These are phyloP conservation scores for Wasmannia auropunctata DNA, from an alignment of 1,140 invertebrate genomes.

Conservation along the genomic window DNA sequence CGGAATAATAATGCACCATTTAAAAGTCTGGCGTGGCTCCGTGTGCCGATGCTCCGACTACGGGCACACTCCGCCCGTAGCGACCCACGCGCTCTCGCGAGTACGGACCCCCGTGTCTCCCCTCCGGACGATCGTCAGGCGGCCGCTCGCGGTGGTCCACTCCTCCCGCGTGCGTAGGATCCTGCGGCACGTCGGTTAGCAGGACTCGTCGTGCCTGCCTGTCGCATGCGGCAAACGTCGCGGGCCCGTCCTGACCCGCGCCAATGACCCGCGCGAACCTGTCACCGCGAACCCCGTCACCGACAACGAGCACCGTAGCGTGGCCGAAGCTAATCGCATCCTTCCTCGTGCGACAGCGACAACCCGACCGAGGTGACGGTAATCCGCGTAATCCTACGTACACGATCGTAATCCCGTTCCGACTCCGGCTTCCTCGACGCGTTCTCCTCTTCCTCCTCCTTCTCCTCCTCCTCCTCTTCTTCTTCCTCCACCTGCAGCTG, in stretches of 20 bases:
- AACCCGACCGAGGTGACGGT: neutral
- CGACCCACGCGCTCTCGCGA: constrained; percentile 5
- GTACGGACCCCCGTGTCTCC: neutral
- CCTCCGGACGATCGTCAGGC: neutral
- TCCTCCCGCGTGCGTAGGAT: constrained; percentile 13
- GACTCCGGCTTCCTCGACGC: neutral
- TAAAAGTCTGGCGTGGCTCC: constrained; percentile 75
- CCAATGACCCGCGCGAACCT: neutral
- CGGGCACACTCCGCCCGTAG: constrained; percentile 30
- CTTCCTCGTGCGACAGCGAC: constrained; percentile 7
- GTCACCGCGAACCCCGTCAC: neutral
- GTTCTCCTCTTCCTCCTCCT: neutral
- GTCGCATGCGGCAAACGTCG: constrained; percentile 48
- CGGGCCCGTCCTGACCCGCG: constrained; percentile 39
- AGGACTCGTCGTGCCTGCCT: constrained; percentile 21
- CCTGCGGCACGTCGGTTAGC: constrained; percentile 33
- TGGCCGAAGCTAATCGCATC: constrained; percentile 36
- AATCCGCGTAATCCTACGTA: constrained; percentile 26
- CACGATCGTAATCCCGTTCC: constrained; percentile 12
- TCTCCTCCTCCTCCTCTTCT: neutral
- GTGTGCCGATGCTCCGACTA: constrained; percentile 11
- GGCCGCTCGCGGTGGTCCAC: neutral
- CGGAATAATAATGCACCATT: constrained; percentile 81
- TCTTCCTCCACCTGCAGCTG: neutral
- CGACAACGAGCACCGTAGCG: constrained; percentile 4